A percentile compares a stretch with the other conserved stretches of the same genome.
These are phyloP conservation scores for Pelodiscus sinensis DNA, from an alignment of 2,113 vertebrate species.

Conservation along the genomic window DNA sequence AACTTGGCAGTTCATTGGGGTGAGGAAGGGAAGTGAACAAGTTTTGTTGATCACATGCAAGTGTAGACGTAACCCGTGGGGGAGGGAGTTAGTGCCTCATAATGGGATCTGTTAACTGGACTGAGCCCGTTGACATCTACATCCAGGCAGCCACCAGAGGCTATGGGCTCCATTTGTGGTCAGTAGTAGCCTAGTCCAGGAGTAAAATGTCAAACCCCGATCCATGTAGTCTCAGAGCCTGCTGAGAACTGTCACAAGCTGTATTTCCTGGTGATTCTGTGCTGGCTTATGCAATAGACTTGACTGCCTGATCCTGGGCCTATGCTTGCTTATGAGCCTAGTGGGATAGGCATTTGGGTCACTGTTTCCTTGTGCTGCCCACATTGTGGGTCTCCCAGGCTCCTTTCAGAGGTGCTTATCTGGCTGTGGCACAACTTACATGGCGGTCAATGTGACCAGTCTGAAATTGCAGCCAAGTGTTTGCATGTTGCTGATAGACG, in stretches of 20 bases:
- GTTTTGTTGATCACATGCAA: no score
- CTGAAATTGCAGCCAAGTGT: not conserved
- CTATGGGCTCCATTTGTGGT: not conserved
- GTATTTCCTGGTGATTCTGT: not conserved
- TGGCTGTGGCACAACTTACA: not conserved
- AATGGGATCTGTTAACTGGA: not conserved
- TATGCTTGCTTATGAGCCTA: not conserved
- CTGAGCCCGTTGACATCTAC: no score
- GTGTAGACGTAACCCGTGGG: no score
- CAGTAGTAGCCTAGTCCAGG: not conserved
- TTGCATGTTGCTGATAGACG: fast-evolving
- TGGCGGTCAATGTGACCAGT: not conserved
- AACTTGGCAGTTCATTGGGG: no score
- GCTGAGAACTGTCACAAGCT: not conserved
- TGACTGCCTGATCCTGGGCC: fast-evolving
- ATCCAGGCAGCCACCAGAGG: no score
- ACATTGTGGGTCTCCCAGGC: conserved; percentile 29
- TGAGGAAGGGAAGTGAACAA: no score
- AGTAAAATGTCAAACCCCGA: not conserved
- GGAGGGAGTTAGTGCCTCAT: no score
- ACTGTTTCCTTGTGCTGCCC: not conserved
- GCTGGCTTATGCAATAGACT: not conserved
- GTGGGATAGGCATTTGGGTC: conserved; percentile 19
- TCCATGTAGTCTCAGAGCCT: not conserved
- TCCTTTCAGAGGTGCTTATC: conserved; percentile 20